Base-by-base conservation (phyloP, 2,797 vertebrate genomes). In the Thaleichthys pacificus region DNA sequence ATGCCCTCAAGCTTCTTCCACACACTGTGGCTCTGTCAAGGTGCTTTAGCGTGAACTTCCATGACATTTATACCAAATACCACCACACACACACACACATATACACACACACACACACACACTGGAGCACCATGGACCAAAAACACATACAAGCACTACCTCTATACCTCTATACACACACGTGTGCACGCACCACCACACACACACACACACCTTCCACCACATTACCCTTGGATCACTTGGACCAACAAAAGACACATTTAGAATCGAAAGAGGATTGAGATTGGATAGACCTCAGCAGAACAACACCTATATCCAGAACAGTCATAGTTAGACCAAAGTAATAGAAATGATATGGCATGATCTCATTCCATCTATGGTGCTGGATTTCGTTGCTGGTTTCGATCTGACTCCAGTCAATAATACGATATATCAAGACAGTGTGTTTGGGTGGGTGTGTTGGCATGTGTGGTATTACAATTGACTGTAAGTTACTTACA, bases 351-450 rank as follows among this genome's bases (percentile, higher is more conserved):
- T 42, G 2, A 42, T 42, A 42, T 11, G 38, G 38, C 9, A 11
- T 42, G 38, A 42, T 11, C 7, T 42, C 7, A 11, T 42, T 42
- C 9, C 38, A 42, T 42, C 38, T 2, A 42, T 5, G 9, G 9
- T 42, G 92, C 92, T 95, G 94, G 94, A 95, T 95, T 95, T 85
- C 92, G 89, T 81, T 91, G 92, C 95, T 96, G 7, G 94, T 93
- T 93, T 91, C 92, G 93, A 94, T 95, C 95, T 93, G 93, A 95
- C 93, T 89, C 90, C 85, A 78, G 90, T 92, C 93, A 93, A 92
- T 93, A 91, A 42, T 42, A 42, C 38, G 38, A 42, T 83, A 75
- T 87, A 89, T 89, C 38, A 90, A 88, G 87, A 81, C 84, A 78
- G 74, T 88, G 89, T 92, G 92, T 83, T 61, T 81, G 3, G 61